Conservation (phyloP, 2,888 invertebrate genomes). For the Polyommatus iphigenia region DNA sequence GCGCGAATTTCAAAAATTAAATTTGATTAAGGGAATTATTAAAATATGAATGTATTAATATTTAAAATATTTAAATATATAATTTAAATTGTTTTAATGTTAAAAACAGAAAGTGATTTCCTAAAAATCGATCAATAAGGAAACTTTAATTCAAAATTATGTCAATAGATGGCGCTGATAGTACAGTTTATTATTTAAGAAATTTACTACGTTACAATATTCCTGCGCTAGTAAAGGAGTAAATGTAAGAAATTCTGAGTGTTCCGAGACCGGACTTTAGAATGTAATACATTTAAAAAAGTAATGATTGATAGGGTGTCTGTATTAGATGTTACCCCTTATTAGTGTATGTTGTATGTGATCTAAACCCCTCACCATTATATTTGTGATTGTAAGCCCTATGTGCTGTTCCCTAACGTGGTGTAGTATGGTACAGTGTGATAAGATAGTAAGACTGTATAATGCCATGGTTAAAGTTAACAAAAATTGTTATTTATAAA, state of each 20-base stretch:
- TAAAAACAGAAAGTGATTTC: no score
- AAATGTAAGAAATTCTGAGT: neutral
- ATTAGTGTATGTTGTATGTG: neutral
- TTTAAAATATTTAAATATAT: no score
- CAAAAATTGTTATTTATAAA: no score
- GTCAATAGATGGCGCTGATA: no score
- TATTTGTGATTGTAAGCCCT: slow-evolving; percentile 23
- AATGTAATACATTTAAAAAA: neutral
- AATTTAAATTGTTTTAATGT: no score
- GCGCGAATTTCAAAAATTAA: no score
- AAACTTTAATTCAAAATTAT: no score
- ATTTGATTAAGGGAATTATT: no score
- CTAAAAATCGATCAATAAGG: no score
- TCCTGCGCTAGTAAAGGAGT: neutral
- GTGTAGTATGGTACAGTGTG: slow-evolving; percentile 21
- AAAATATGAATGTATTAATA: no score
- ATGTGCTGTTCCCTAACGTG: slow-evolving; percentile 21
- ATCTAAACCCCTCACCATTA: neutral
- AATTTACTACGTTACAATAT: no score
- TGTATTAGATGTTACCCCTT: neutral
- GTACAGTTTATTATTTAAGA: no score
- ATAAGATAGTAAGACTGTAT: slow-evolving; percentile 16
- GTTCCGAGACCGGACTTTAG: neutral
- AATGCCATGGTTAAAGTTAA: neutral
- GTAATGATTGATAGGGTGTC: neutral